A percentile compares a stretch with the other conserved stretches of the same genome.
These are phyloP conservation scores for Amia ocellicauda DNA, from an alignment of 2,113 vertebrate genomes.

Conservation along the genomic window DNA sequence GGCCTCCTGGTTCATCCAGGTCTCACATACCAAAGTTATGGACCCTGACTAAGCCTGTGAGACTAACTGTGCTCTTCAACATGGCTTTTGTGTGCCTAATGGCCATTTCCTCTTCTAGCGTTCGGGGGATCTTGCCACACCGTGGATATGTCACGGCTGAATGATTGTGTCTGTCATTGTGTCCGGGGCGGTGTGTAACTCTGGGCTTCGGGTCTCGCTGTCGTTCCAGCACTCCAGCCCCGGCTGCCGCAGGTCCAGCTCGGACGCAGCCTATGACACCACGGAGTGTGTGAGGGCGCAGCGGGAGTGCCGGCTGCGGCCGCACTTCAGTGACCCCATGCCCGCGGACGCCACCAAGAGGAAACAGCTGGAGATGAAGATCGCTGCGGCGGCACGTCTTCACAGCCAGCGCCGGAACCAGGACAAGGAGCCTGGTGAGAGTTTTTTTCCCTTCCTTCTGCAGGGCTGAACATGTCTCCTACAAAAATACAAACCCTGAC, in stretches of 20 bases:
- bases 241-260: constrained; percentile 79
- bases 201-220: constrained; percentile 18
- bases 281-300: constrained; percentile 72
- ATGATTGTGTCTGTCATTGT: too few relatives aligned
- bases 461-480: constrained; percentile 47
- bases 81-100: too few relatives aligned
- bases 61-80: too few relatives aligned
- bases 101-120: too few relatives aligned
- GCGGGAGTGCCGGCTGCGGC: constrained; percentile 78
- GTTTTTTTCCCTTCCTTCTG: too few relatives aligned
- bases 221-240: constrained; percentile 57
- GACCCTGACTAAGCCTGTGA: too few relatives aligned
- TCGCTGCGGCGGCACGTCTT: constrained; percentile 72
- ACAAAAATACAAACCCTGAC: constrained; percentile 3
- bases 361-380: constrained; percentile 89
- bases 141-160: too few relatives aligned
- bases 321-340: constrained; percentile 85
- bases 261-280: constrained; percentile 72
- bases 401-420: constrained; percentile 73
- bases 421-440: constrained; percentile 61
- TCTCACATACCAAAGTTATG: too few relatives aligned
- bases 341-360: constrained; percentile 78
- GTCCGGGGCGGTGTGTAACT: too few relatives aligned
- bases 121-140: too few relatives aligned
- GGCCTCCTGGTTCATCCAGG: too few relatives aligned